Evolutionary conservation across 1,140 invertebrate genomes (phyloP), one percentile per base, ranked within the genome.

Genomic region (Nymphalis io): DNA sequence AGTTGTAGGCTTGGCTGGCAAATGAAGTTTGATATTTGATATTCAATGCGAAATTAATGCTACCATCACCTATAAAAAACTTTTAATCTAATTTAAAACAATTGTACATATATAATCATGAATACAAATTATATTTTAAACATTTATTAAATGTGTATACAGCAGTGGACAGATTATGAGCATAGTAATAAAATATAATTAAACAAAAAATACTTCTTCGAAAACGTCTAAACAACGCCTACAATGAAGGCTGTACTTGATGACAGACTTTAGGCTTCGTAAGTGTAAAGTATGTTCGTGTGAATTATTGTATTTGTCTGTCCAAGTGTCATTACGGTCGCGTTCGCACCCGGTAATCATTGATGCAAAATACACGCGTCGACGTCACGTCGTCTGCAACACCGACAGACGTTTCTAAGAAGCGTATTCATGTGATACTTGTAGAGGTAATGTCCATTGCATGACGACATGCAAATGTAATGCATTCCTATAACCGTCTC

Each of bases 401-500:
- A 66, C 68, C 72, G 74, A 72, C 70, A 63, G 55, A 69, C 59
- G 58, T 59, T 87, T 87, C 85, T 76, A 23, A 77, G 82, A 87
- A 87, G 48, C 59, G 72, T 79, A 72, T 78, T 68, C 67, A 58
- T 69, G 66, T 72, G 73, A 80, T 82, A 73, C 75, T 67, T 53
- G 15, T 27, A n/a, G 51, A 72, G 74, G 70, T 64, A 76, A 62
- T 79, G 79, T 73, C 73, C 75, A 71, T 71, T 70, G 65, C 82
- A 85, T 87, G 79, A 83, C 81, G 79, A 73, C 77, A 84, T 82
- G 82, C 82, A 73, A 85, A 82, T 83, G 79, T 78, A 82, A 85
- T 83, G 82, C 77, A 80, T 85, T 87, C 83, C 79, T 78, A 79
- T 83, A 77, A 87, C 75, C 80, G 77, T 71, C 75, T 67, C 77